Conservation (phyloP, 2,113 vertebrate species). For the Elephantulus edwardii region DNA sequence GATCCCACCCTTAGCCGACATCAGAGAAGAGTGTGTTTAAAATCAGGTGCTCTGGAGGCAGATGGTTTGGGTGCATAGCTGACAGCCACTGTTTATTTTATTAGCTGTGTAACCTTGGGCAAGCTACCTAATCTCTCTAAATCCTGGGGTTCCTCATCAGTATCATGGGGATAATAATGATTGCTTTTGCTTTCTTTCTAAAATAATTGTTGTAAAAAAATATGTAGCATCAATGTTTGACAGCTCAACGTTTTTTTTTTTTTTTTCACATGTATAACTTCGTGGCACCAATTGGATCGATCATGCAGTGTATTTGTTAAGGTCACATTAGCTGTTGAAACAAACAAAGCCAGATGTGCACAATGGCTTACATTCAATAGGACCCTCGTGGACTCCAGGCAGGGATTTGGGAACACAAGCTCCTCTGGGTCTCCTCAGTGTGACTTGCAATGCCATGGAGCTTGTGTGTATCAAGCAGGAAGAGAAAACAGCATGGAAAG, state of each 20-base stretch:
- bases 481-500: neutral
- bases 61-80: neutral
- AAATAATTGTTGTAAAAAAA: too few relatives aligned
- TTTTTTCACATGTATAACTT: too few relatives aligned
- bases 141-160: neutral
- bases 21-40: constrained; percentile 9
- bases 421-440: neutral
- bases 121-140: neutral
- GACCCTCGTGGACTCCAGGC: neutral
- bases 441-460: neutral
- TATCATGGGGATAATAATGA: neutral
- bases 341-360: neutral
- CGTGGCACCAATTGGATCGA: too few relatives aligned
- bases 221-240: too few relatives aligned
- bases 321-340: neutral
- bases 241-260: too few relatives aligned
- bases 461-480: neutral
- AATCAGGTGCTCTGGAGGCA: neutral
- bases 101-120: neutral
- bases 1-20: neutral
- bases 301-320: neutral
- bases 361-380: neutral
- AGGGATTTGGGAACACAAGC: neutral
- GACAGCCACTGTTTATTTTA: neutral
- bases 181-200: too few relatives aligned